A percentile compares a stretch with the other conserved stretches of the same genome.
Evolutionary conservation across 2,113 vertebrate species (phyloP).

Genomic region (Xiphophorus couchianus): DNA sequence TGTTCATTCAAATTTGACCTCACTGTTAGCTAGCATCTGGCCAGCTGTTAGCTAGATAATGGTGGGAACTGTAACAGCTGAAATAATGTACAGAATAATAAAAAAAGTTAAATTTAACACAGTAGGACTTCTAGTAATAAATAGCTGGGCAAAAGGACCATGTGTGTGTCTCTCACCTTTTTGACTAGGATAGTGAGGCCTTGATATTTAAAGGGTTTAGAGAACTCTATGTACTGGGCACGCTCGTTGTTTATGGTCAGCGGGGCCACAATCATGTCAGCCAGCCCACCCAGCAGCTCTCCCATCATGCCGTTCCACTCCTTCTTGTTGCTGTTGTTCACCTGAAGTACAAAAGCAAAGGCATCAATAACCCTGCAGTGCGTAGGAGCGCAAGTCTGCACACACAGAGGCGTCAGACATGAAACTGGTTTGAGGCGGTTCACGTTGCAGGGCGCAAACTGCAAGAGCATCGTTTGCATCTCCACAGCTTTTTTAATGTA

Average conservation of each 20-base stretch:
- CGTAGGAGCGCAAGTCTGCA: not conserved
- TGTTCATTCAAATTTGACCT: not conserved
- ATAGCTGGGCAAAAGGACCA: not conserved
- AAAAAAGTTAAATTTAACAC: not conserved
- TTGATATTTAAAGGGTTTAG: constrained; percentile 99
- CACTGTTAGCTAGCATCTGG: not conserved
- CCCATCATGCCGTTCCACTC: constrained; percentile 99
- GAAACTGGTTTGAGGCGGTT: not conserved
- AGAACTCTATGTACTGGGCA: constrained; percentile 99
- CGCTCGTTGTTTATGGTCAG: constrained; percentile 98
- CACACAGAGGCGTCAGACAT: not conserved
- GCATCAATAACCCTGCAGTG: constrained; percentile 2
- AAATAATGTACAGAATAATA: too few species aligned
- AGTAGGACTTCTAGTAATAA: not conserved
- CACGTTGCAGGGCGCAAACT: not conserved
- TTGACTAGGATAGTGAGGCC: constrained; percentile 98
- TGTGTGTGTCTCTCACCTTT: constrained; percentile 82
- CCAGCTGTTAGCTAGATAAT: not conserved
- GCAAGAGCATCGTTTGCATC: not conserved
- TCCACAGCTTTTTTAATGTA: not conserved
- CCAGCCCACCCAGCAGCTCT: constrained; percentile 94
- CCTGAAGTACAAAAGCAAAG: constrained; percentile 76
- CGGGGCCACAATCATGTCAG: constrained; percentile 98
- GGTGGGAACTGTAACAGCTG: too few species aligned
- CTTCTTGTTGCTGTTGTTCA: constrained; percentile 99